phyloP scores from a whole-genome alignment of 1,140 invertebrate genomes.

The Drosophila carrolli region DNA sequence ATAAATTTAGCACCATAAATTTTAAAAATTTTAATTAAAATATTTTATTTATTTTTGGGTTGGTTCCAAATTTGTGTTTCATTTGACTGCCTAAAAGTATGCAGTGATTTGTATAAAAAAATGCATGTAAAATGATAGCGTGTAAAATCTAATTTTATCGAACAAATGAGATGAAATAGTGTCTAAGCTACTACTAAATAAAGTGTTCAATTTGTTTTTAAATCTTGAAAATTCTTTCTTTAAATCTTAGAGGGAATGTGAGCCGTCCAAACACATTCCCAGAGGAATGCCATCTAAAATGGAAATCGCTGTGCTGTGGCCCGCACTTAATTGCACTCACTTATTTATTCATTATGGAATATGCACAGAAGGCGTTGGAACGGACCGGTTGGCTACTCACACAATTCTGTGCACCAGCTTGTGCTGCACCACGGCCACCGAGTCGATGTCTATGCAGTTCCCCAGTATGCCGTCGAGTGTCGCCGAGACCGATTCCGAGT shows the following conservation, averaged over 20 bases:
- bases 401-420: constrained; percentile 80
- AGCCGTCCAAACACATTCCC: neutral
- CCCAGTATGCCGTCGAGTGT: constrained; percentile 77
- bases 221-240: neutral
- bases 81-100: constrained; percentile 3
- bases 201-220: neutral
- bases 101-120: neutral
- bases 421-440: constrained; percentile 83
- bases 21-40: too few relatives aligned
- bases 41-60: too few relatives aligned
- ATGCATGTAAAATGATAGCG: neutral
- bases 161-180: too few relatives aligned
- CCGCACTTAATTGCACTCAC: constrained; percentile 57
- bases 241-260: constrained; percentile 6
- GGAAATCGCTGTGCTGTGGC: constrained; percentile 3
- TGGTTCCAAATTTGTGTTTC: neutral
- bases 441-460: constrained; percentile 84
- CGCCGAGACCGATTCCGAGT: constrained; percentile 30
- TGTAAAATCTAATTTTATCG: neutral
- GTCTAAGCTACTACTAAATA: too few relatives aligned
- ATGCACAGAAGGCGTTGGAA: constrained; percentile 21
- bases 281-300: neutral
- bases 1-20: too few relatives aligned
- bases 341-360: constrained; percentile 68
- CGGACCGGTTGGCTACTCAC: constrained; percentile 58